These are phyloP conservation scores for Rhodophaea formosa DNA, from an alignment of 2,888 invertebrate genomes.

Conservation along the genomic window DNA sequence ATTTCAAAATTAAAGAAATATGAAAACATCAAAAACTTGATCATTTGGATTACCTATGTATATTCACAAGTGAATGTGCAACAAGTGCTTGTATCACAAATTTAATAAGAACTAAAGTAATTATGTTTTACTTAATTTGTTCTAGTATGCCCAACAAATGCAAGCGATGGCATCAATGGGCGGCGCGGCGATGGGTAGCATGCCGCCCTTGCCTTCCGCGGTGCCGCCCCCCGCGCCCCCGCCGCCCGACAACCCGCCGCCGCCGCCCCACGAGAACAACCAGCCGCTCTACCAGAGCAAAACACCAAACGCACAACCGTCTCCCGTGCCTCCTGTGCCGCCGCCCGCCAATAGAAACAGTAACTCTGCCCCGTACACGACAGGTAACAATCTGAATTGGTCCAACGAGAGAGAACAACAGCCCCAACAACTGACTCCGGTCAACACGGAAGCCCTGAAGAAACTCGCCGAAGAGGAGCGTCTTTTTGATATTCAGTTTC, in stretches of 20 bases:
- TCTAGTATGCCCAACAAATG: conserved; percentile 70
- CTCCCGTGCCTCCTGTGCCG: conserved; percentile 39
- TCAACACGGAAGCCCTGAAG: conserved; percentile 62
- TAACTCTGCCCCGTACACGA: conserved; percentile 35
- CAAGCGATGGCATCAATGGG: conserved; percentile 50
- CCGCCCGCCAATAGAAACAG: conserved; percentile 35
- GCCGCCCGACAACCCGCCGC: conserved; percentile 50
- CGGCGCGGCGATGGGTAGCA: conserved; percentile 36
- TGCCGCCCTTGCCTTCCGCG: conserved; percentile 51
- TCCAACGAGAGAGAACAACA: conserved; percentile 24
- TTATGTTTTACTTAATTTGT: conserved; percentile 21
- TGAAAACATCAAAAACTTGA: too few species aligned
- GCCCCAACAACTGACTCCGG: conserved; percentile 30
- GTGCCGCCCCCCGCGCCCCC: conserved; percentile 47
- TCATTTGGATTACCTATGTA: too few species aligned
- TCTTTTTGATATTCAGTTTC: conserved; percentile 93
- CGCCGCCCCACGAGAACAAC: conserved; percentile 69
- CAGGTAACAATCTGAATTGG: conserved; percentile 51
- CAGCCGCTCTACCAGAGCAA: conserved; percentile 55
- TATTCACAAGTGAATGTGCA: too few species aligned
- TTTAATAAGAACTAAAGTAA: too few species aligned
- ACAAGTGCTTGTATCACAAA: too few species aligned
- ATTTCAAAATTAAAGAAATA: too few species aligned
- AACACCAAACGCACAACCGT: conserved; percentile 23
- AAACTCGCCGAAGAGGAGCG: conserved; percentile 86